Evolutionary conservation across 2,113 vertebrate species (phyloP), one percentile per base, ranked within the genome.

Genomic region (Cygnus buccinator): DNA sequence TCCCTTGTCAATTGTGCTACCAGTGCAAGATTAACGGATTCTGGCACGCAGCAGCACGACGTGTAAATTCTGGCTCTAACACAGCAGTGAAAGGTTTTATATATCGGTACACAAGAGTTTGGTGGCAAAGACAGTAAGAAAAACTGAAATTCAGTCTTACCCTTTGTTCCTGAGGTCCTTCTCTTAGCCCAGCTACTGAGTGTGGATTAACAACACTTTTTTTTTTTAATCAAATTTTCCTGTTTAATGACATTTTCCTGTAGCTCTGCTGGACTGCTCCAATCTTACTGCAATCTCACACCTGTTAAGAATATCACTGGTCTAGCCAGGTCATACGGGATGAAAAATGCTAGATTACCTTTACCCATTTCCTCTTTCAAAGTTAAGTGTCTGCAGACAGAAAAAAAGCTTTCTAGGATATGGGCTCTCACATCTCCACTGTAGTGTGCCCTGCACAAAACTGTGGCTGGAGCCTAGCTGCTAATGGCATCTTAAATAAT

Each of bases 401-500:
- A 83, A 88, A 91, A 93, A 77, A 71, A 80, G 21, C 55, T 74
- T 93, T 90, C 63, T 55, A 80, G 67, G 59, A 73, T 59, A 94
- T 1, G 1, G 71, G 28, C 5, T 88, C 90, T 95, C 41, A 1
- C 54, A 68, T 84, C 86, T 92, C 80, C 78, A 26, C 25, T 16
- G 18, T 29, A 66, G 35, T 14, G 22, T 50, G 18, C 48, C 73
- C 66, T 79, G 35, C 39, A 61, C 80, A 89, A 84, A 89, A 78
- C 0, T 71, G 63, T 72, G 41, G 23, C 70, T 82, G 70, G 29
- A 89, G 59, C 35, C 33, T 46, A 74, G 54, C 57, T 73, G 44
- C 59, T 91, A 94, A 87, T 84, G 74, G 54, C 74, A 81, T 58
- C 77, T 68, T 84, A 79, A 92, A 89, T 33, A 88, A 77, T 94